phyloP scores from a whole-genome alignment of 2,888 invertebrate genomes.

The Ctenicera cuprea region DNA sequence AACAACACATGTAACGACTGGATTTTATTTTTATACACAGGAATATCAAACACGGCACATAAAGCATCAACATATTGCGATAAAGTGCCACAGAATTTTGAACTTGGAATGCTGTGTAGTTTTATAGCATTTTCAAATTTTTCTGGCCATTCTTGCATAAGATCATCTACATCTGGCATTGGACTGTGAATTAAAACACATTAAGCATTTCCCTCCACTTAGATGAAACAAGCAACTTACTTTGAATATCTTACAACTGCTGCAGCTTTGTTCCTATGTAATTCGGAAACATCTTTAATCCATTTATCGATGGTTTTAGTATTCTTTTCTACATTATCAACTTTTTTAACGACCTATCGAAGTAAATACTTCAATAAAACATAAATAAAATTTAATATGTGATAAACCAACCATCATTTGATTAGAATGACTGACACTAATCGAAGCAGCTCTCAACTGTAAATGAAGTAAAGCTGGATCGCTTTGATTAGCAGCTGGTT shows the following conservation, averaged over 20 bases:
- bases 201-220: background rate
- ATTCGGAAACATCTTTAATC: conserved; percentile 95
- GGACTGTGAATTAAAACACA: conserved; percentile 74
- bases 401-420: conserved; percentile 58
- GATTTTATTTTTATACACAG: conserved; percentile 84
- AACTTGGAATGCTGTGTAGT: conserved; percentile 84
- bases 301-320: conserved; percentile 95
- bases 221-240: conserved; percentile 71
- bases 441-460: conserved; percentile 85
- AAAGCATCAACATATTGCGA: conserved; percentile 88
- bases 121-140: conserved; percentile 88
- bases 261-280: conserved; percentile 92
- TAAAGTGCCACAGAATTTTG: conserved; percentile 84
- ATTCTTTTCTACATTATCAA: conserved; percentile 90
- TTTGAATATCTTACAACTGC: conserved; percentile 87
- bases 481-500: conserved; percentile 96
- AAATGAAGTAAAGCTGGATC: conserved; percentile 96
- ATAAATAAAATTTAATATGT: background rate
- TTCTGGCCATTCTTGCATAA: conserved; percentile 97
- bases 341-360: conserved; percentile 82
- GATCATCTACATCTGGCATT: conserved; percentile 94
- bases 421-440: conserved; percentile 69
- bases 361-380: background rate
- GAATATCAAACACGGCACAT: conserved; percentile 92
- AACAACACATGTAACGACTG: conserved; percentile 92